Evolutionary conservation across 2,797 vertebrate species (phyloP).

Genomic region (Salmo trutta): DNA sequence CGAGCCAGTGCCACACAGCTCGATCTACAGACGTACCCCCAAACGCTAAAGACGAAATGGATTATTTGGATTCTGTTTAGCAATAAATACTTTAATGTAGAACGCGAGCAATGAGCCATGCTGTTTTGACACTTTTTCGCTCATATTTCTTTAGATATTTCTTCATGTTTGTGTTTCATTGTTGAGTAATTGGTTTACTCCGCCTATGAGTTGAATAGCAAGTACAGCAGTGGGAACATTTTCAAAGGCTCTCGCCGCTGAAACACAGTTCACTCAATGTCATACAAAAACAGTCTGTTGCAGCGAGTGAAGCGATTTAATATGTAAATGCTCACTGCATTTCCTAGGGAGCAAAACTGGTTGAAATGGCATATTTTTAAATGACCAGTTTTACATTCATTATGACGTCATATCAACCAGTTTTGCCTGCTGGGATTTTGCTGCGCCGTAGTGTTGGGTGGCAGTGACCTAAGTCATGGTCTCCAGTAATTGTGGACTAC

Average conservation of each 20-base stretch:
- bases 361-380: neutral
- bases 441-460: neutral
- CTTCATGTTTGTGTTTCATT: slow-evolving; percentile 29
- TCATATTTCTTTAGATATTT: slow-evolving; percentile 29
- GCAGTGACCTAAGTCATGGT: neutral
- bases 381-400: neutral
- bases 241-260: neutral
- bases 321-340: neutral
- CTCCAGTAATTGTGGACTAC: slow-evolving; percentile 12
- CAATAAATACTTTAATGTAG: slow-evolving; percentile 45
- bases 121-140: slow-evolving; percentile 33
- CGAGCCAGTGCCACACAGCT: slow-evolving; percentile 18
- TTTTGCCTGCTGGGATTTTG: neutral
- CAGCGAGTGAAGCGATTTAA: neutral
- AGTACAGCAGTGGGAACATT: neutral
- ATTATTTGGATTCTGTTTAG: slow-evolving; percentile 27
- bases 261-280: neutral
- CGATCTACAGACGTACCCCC: slow-evolving; percentile 12
- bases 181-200: slow-evolving; percentile 10
- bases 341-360: neutral
- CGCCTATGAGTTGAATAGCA: neutral
- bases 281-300: neutral
- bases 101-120: slow-evolving; percentile 40
- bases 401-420: neutral
- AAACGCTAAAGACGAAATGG: slow-evolving; percentile 22